A percentile compares a stretch with the other conserved stretches of the same genome.
These are phyloP conservation scores for Tridacna gigas DNA, from an alignment of 2,888 invertebrate genomes.

Conservation along the genomic window DNA sequence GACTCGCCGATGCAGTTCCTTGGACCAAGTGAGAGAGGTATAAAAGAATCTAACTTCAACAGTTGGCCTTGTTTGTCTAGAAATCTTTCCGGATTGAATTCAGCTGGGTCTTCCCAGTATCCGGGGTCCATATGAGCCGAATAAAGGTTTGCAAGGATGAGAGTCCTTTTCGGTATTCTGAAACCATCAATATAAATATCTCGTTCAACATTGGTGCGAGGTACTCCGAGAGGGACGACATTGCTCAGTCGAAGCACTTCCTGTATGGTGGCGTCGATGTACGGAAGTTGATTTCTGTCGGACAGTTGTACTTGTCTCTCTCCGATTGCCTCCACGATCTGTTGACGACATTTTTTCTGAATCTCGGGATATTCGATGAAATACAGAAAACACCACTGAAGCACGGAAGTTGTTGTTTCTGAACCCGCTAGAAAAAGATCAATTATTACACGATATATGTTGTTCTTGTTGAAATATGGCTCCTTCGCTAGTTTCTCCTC, in stretches of 20 bases:
- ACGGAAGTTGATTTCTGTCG: slow-evolving; percentile 10
- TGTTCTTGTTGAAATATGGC: slow-evolving; percentile 8
- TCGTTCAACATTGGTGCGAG: neutral
- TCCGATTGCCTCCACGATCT: neutral
- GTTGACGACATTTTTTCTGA: slow-evolving; percentile 59
- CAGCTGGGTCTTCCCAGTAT: slow-evolving; percentile 16
- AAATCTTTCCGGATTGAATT: slow-evolving; percentile 20
- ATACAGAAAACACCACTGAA: slow-evolving; percentile 70
- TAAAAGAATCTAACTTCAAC: neutral
- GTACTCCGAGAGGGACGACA: slow-evolving; percentile 11
- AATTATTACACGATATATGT: slow-evolving; percentile 59
- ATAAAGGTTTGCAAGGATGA: slow-evolving; percentile 5
- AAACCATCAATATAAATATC: slow-evolving; percentile 10
- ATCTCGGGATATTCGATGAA: slow-evolving; percentile 68
- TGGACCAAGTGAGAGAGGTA: slow-evolving; percentile 12
- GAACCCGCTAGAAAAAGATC: slow-evolving; percentile 73
- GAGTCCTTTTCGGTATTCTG: slow-evolving; percentile 13
- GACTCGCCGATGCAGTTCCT: slow-evolving; percentile 24
- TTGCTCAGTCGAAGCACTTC: slow-evolving; percentile 10
- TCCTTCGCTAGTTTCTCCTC: slow-evolving; percentile 1
- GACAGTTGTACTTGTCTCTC: slow-evolving; percentile 12
- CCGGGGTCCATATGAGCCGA: slow-evolving; percentile 17
- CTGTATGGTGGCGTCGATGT: slow-evolving; percentile 14
- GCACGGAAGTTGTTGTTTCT: slow-evolving; percentile 69
- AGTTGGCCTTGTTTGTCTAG: slow-evolving; percentile 5